phyloP scores from a whole-genome alignment of 2,797 vertebrate species.

The Sardinella longiceps region DNA sequence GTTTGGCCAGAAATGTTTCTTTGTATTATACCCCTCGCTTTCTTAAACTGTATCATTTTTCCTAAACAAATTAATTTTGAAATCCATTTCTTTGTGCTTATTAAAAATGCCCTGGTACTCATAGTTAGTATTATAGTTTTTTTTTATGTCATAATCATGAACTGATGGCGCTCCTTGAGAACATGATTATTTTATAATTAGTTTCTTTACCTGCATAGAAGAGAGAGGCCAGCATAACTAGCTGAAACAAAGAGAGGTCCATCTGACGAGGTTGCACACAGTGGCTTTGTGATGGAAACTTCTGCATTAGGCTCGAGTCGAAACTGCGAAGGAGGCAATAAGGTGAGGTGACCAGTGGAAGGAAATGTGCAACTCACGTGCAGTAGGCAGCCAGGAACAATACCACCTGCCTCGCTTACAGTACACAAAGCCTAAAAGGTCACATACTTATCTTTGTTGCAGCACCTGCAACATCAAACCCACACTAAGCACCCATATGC shows the following conservation, averaged over 20 bases:
- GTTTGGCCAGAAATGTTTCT: too few relatives aligned
- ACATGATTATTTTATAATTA: too few relatives aligned
- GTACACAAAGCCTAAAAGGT: background rate
- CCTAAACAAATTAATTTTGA: too few relatives aligned
- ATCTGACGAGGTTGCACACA: background rate
- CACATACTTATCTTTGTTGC: background rate
- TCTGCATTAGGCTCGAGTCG: background rate
- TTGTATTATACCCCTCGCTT: too few relatives aligned
- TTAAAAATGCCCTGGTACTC: too few relatives aligned
- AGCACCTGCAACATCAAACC: background rate
- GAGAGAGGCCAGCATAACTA: background rate
- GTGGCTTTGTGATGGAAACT: background rate
- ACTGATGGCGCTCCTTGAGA: too few relatives aligned
- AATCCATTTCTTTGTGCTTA: too few relatives aligned
- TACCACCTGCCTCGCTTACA: background rate
- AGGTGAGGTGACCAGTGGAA: background rate
- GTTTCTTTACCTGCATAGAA: background rate
- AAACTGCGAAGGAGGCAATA: background rate
- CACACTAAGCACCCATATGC: background rate
- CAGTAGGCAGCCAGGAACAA: background rate
- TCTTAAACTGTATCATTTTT: too few relatives aligned
- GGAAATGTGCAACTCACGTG: background rate
- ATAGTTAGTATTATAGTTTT: too few relatives aligned
- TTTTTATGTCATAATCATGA: too few relatives aligned
- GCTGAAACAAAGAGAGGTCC: background rate